A percentile compares a stretch with the other conserved stretches of the same genome.
phyloP scores from a whole-genome alignment of 2,888 invertebrate genomes.

The Hydraecia micacea region DNA sequence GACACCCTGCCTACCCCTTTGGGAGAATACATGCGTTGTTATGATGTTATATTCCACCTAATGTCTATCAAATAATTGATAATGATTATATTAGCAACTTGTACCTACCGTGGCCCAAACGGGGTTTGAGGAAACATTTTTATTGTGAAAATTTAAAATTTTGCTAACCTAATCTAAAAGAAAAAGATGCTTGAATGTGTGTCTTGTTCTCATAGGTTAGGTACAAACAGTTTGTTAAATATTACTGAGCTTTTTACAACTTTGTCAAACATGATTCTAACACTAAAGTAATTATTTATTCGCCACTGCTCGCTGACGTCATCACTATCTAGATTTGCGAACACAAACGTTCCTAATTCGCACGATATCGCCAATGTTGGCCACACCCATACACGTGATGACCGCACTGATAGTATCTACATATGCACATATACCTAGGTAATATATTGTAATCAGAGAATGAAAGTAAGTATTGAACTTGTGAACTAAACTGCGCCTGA shows the following conservation, averaged over 20 bases:
- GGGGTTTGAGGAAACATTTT: not conserved
- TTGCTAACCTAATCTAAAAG: not conserved
- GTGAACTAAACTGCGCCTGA: not conserved
- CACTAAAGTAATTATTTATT: conserved; percentile 11
- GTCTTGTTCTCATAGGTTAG: too few species aligned
- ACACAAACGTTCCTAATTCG: conserved; percentile 22
- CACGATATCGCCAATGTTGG: conserved; percentile 43
- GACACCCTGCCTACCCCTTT: too few species aligned
- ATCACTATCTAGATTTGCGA: conserved; percentile 23
- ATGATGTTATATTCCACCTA: not conserved
- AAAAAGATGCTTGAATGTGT: not conserved
- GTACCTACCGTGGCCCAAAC: not conserved
- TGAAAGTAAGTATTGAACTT: conserved; percentile 14
- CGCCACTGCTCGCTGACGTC: conserved; percentile 32
- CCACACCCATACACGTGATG: conserved; percentile 52
- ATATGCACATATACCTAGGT: not conserved
- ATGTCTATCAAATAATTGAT: not conserved
- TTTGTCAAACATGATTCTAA: conserved; percentile 1
- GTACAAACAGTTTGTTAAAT: not conserved
- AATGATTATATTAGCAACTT: not conserved
- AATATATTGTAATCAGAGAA: conserved; percentile 9
- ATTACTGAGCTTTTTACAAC: conserved; percentile 3
- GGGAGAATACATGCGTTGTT: too few species aligned
- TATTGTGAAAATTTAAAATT: not conserved
- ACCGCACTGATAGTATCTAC: conserved; percentile 37